Evolutionary conservation across 2,888 invertebrate genomes (phyloP).

Genomic region (Biston stratarius): DNA sequence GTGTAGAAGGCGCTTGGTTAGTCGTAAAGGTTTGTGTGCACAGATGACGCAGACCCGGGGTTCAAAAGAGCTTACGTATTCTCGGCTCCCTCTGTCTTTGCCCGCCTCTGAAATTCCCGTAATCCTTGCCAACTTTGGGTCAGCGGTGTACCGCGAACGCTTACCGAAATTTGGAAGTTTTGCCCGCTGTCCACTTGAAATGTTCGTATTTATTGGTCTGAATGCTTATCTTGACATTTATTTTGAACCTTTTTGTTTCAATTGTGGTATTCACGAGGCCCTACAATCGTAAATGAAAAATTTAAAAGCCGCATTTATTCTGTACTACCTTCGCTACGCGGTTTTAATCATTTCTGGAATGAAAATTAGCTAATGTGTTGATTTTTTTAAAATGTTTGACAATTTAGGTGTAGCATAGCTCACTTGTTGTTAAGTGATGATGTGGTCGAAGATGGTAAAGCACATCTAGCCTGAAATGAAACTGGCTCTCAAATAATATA

Average conservation of each 20-base stretch:
- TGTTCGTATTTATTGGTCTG: conserved; percentile 55
- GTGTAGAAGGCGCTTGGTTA: neutral
- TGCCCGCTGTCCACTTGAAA: conserved; percentile 60
- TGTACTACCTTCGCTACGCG: neutral
- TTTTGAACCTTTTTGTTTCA: conserved; percentile 51
- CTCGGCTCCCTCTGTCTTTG: conserved; percentile 40
- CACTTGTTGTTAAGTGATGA: no score
- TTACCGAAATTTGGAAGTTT: conserved; percentile 61
- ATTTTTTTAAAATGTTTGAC: no score
- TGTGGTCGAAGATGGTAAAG: no score
- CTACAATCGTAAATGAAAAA: conserved; percentile 22
- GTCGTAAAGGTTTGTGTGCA: conserved; percentile 12
- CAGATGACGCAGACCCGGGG: conserved; percentile 34
- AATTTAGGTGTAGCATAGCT: no score
- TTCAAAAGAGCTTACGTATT: conserved; percentile 43
- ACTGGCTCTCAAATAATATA: no score
- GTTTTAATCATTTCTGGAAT: no score
- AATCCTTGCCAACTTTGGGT: conserved; percentile 63
- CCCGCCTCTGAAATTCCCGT: conserved; percentile 51
- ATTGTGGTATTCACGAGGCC: conserved; percentile 38
- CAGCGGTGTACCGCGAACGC: conserved; percentile 64
- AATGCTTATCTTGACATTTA: conserved; percentile 45
- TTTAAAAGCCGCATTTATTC: conserved; percentile 22
- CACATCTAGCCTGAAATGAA: no score
- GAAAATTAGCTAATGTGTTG: no score